Conservation (phyloP, 2,888 invertebrate species). For the Graphium colonna region DNA sequence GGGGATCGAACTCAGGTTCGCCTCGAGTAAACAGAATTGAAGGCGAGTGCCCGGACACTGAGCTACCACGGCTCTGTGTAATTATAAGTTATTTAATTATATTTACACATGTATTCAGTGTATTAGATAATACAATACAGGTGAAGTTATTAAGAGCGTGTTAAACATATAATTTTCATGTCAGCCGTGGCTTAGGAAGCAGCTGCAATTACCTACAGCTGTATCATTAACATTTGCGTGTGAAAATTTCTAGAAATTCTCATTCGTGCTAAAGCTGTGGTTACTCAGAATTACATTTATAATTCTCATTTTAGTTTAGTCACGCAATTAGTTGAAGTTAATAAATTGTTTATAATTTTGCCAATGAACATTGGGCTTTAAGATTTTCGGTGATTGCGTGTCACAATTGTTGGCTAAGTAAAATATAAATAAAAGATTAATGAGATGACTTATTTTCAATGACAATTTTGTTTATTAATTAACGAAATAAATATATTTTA, state of each 20-base stretch:
- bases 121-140: too few relatives aligned
- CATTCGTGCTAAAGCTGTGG: constrained; percentile 15
- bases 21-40: too few relatives aligned
- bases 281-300: constrained; percentile 16
- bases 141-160: too few relatives aligned
- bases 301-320: constrained; percentile 11
- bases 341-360: constrained; percentile 1
- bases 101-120: too few relatives aligned
- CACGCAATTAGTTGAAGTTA: constrained; percentile 13
- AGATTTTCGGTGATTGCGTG: constrained; percentile 1
- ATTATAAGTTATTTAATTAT: neutral
- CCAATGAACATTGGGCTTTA: constrained; percentile 2
- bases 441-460: neutral
- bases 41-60: too few relatives aligned
- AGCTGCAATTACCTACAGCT: constrained; percentile 4
- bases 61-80: too few relatives aligned
- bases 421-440: neutral
- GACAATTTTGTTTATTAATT: neutral
- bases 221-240: constrained; percentile 18
- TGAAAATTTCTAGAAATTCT: constrained; percentile 17
- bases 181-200: neutral
- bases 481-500: neutral
- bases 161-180: too few relatives aligned
- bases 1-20: too few relatives aligned
- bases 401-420: neutral